Percentiles rank a stretch among this genome's conserved stretches.
These are phyloP conservation scores for Nixonia krombeini DNA, from an alignment of 1,140 invertebrate species.

Conservation along the genomic window DNA sequence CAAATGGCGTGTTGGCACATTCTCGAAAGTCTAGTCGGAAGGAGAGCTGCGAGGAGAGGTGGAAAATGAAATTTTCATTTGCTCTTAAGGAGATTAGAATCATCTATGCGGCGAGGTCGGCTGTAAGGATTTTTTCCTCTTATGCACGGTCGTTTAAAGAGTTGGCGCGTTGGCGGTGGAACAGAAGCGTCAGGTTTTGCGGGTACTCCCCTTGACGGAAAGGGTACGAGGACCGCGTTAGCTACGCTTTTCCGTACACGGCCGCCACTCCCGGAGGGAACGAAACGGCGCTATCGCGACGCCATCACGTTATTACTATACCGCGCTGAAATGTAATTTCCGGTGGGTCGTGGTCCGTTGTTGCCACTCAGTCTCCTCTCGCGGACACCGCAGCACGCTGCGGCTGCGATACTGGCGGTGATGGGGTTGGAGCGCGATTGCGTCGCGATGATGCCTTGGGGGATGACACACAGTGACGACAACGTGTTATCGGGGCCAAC, in stretches of 20 bases:
- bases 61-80: too few relatives aligned
- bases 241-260: slow-evolving; percentile 11
- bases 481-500: slow-evolving; percentile 58
- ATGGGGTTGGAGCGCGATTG: slow-evolving; percentile 47
- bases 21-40: too few relatives aligned
- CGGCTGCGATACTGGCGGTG: slow-evolving; percentile 34
- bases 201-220: slow-evolving; percentile 4
- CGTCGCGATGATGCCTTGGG: slow-evolving; percentile 50
- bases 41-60: too few relatives aligned
- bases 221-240: slow-evolving; percentile 1
- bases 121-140: too few relatives aligned
- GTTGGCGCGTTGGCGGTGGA: background rate
- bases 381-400: slow-evolving; percentile 39
- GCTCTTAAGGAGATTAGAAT: too few relatives aligned
- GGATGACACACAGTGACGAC: slow-evolving; percentile 51
- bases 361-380: slow-evolving; percentile 52
- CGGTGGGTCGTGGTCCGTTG: slow-evolving; percentile 58
- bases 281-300: slow-evolving; percentile 39
- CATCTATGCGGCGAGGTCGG: too few relatives aligned
- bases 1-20: too few relatives aligned
- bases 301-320: slow-evolving; percentile 62
- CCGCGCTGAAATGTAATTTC: slow-evolving; percentile 70
- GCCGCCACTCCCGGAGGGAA: slow-evolving; percentile 17
- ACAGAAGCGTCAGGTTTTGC: background rate
- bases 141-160: background rate